Percentiles rank a stretch among this genome's conserved stretches.
Conservation (phyloP, 2,797 vertebrate species). For the Muscicapa striata region DNA sequence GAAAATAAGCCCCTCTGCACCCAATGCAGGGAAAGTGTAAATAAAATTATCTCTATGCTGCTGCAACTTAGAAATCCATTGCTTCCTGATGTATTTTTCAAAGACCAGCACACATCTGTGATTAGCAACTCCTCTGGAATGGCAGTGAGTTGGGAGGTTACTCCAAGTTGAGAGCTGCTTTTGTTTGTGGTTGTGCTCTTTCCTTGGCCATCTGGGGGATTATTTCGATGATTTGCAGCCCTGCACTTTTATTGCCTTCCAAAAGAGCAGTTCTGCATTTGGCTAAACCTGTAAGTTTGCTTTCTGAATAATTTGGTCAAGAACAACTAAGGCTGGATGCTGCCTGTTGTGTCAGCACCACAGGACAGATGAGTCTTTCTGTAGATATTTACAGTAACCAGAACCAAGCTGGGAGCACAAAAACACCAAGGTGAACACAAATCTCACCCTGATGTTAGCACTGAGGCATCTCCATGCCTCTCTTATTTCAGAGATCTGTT, state of each 20-base stretch:
- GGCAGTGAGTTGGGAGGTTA: not conserved
- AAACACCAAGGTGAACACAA: not conserved
- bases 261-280: conserved; percentile 6
- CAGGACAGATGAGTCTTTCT: not conserved
- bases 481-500: not conserved
- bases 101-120: not conserved
- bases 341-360: not conserved
- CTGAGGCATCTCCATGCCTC: not conserved
- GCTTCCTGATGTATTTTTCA: not conserved
- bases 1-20: not conserved
- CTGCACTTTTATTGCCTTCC: not conserved
- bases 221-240: not conserved
- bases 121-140: not conserved
- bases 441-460: not conserved
- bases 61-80: not conserved
- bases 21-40: not conserved
- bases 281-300: not conserved
- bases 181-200: not conserved
- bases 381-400: not conserved
- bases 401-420: not conserved
- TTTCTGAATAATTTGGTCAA: not conserved
- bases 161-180: not conserved
- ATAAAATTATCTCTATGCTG: not conserved
- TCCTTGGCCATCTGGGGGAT: not conserved
- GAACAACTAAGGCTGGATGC: not conserved